These are phyloP conservation scores for Cantharis rustica DNA, from an alignment of 2,888 invertebrate genomes.

Conservation along the genomic window DNA sequence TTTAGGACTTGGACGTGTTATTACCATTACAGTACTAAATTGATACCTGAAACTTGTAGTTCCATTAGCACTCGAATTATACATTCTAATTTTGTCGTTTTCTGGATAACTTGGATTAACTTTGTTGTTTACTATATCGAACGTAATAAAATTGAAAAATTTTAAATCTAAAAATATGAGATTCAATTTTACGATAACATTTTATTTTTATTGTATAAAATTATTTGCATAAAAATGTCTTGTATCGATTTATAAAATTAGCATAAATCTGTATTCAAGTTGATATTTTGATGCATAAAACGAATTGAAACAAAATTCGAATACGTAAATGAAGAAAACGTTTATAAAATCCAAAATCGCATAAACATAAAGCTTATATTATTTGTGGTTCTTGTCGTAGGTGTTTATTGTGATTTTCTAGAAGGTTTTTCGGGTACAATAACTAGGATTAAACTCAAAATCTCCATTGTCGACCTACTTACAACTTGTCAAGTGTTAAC, in stretches of 20 bases:
- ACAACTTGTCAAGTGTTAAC: conserved; percentile 3
- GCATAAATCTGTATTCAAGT: conserved; percentile 10
- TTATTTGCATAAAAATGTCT: conserved; percentile 25
- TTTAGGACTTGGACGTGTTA: no score
- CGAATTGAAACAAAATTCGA: not conserved
- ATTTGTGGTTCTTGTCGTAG: not conserved
- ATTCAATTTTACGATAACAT: not conserved
- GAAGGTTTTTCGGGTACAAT: conserved; percentile 8
- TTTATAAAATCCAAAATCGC: not conserved
- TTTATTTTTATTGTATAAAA: not conserved
- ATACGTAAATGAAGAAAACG: not conserved
- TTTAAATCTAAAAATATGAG: not conserved
- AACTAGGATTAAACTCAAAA: conserved; percentile 3
- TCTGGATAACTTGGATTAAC: not conserved
- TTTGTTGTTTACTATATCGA: not conserved
- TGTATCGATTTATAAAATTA: conserved; percentile 27
- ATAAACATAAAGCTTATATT: not conserved
- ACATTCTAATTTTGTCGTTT: not conserved
- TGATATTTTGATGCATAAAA: not conserved
- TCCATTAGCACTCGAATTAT: no score
- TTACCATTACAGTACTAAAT: no score
- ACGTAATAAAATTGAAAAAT: not conserved
- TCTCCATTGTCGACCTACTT: conserved; percentile 1
- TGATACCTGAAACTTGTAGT: no score
- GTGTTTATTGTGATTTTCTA: conserved; percentile 6